Evolutionary conservation across 2,113 vertebrate species (phyloP), one percentile per base, ranked within the genome.

Genomic region (Ovibos moschatus): DNA sequence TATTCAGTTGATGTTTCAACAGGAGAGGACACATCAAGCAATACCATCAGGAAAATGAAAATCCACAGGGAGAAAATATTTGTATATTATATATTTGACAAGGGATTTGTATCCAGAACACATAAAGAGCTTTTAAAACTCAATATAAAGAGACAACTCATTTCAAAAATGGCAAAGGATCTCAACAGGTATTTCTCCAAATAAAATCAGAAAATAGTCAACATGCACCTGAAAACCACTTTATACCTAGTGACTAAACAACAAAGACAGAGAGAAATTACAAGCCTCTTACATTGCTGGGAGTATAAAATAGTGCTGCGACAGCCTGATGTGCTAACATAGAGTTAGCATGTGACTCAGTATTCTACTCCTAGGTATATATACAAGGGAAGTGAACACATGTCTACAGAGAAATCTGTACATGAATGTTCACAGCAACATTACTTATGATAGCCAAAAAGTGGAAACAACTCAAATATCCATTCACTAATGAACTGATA

Each of bases 401-500:
- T 67, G 40, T 57, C 76, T 91, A 85, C 21, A 67, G 10, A 94
- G 87, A 92, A 89, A 50, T 25, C 51, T 67, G 5, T 53, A 78
- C 17, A 47, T 78, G 17, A 57, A 88, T 36, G 47, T 45, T 92
- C 50, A 86, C 17, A 92, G 36, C 27, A 89, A 53, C 47, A 86
- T 43, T 36, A 81, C 30, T 97, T 16, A 9, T 64, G 91, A 81
- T 7, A 92, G 53, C 30, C 45, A 23, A 84, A 82, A 74, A 81
- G 40, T 58, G 12, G 62, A 76, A 96, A 96, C 28, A 87, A 92
- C 74, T 28, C 86, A 87, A 95, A 95, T 74, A 60, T n/a, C 53
- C n/a, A 96, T 50, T 58, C 40, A 87, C 45, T 83, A 17, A 78
- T 92, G 76, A 81, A 82, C 0, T 19, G 45, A 79, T 89, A 93